A percentile compares a stretch with the other conserved stretches of the same genome.
These are phyloP conservation scores for Coluber constrictor DNA, from an alignment of 2,797 vertebrate genomes.

Conservation along the genomic window DNA sequence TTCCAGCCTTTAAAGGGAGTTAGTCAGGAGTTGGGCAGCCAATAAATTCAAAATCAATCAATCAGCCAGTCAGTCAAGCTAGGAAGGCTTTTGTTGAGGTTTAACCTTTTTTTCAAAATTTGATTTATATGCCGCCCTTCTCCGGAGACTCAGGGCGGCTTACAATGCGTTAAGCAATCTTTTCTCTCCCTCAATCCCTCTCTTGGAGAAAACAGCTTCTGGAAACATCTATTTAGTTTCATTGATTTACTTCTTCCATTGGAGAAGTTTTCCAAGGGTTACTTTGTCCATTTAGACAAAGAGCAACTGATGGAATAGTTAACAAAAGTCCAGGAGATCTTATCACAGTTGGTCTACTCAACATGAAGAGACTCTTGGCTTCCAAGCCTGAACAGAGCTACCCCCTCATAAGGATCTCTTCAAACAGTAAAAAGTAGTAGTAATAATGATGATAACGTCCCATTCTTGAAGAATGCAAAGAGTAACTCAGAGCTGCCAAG, in stretches of 20 bases:
- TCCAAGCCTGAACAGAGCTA: neutral
- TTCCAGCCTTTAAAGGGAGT: neutral
- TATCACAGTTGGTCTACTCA: neutral
- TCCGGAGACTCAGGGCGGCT: too few relatives aligned
- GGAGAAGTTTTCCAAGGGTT: neutral
- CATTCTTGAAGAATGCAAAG: neutral
- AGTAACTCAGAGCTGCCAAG: neutral
- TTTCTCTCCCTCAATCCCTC: neutral
- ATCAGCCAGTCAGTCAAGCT: neutral
- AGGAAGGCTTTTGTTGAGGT: neutral
- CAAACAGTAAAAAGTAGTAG: neutral
- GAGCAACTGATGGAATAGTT: neutral
- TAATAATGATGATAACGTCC: neutral
- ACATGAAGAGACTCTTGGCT: neutral
- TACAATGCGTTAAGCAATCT: neutral
- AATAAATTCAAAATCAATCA: neutral
- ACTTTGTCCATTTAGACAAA: neutral
- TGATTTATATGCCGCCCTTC: too few relatives aligned
- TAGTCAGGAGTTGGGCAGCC: neutral
- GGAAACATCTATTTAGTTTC: neutral
- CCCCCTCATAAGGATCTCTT: neutral
- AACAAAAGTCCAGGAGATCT: neutral
- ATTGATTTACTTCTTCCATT: neutral
- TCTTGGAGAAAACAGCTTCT: neutral
- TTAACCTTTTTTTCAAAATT: neutral